Evolutionary conservation across 2,797 vertebrate species (phyloP).

Genomic region (Acipenser oxyrinchus): DNA sequence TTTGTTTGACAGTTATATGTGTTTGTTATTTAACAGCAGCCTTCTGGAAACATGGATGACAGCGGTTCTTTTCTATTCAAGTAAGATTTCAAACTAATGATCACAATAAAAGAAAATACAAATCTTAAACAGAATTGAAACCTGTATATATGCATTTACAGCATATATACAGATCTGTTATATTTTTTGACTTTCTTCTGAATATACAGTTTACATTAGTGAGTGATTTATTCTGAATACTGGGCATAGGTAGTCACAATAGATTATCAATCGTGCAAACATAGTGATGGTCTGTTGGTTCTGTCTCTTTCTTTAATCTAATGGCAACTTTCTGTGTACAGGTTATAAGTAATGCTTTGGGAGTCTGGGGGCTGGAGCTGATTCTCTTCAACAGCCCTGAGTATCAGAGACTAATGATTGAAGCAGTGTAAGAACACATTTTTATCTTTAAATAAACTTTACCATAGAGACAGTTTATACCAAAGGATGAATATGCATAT

Average conservation of each 20-base stretch:
- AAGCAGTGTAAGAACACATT: constrained; percentile 79
- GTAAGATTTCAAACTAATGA: constrained; percentile 52
- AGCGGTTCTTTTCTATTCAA: constrained; percentile 98
- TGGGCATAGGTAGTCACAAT: too few species aligned
- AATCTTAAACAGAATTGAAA: too few species aligned
- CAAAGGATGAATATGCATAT: too few species aligned
- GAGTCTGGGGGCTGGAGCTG: constrained; percentile 96
- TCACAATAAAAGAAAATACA: too few species aligned
- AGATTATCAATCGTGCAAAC: too few species aligned
- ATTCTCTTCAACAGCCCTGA: constrained; percentile 97
- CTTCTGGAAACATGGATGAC: constrained; percentile 97
- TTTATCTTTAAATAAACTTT: not conserved
- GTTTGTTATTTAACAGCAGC: constrained; percentile 68
- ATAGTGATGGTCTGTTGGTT: not conserved
- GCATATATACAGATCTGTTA: too few species aligned
- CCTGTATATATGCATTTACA: too few species aligned
- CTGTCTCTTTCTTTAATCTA: not conserved
- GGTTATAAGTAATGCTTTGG: constrained; percentile 97
- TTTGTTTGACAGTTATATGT: constrained; percentile 13
- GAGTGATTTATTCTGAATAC: too few species aligned
- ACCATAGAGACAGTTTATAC: too few species aligned
- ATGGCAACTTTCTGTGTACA: constrained; percentile 44
- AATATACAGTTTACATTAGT: too few species aligned
- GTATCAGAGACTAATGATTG: constrained; percentile 87
- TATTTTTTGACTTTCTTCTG: too few species aligned